A percentile compares a stretch with the other conserved stretches of the same genome.
phyloP scores from a whole-genome alignment of 2,888 invertebrate genomes.

The Trachelus iudaicus region DNA sequence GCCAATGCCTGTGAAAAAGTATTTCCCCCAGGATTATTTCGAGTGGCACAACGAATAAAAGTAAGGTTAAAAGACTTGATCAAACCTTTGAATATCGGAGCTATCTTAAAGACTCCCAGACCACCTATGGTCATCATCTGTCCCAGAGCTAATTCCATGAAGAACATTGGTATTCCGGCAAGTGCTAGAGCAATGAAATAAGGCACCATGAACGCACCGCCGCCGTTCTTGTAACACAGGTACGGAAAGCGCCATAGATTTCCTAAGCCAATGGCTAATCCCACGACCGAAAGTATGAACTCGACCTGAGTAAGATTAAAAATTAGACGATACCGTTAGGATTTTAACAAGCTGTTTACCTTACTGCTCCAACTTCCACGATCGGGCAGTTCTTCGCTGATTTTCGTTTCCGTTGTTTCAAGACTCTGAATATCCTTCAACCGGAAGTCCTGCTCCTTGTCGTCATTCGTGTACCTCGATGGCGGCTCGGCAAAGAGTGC shows the following conservation, averaged over 20 bases:
- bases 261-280: slow-evolving; percentile 73
- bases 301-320: slow-evolving; percentile 60
- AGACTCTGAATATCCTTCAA: slow-evolving; percentile 49
- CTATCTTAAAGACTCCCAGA: slow-evolving; percentile 70
- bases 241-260: slow-evolving; percentile 77
- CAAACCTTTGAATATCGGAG: slow-evolving; percentile 70
- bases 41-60: not conserved
- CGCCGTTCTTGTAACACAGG: slow-evolving; percentile 68
- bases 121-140: slow-evolving; percentile 71
- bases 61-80: slow-evolving; percentile 9
- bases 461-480: slow-evolving; percentile 23
- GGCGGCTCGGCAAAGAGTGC: slow-evolving; percentile 50
- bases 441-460: slow-evolving; percentile 46
- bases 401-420: slow-evolving; percentile 30
- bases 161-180: slow-evolving; percentile 72
- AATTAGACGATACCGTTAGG: not conserved
- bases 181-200: slow-evolving; percentile 71
- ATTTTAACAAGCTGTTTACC: slow-evolving; percentile 28
- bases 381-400: slow-evolving; percentile 41
- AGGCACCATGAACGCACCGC: slow-evolving; percentile 71
- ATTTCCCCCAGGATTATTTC: not conserved
- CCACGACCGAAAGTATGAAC: slow-evolving; percentile 71
- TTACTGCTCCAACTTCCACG: slow-evolving; percentile 61
- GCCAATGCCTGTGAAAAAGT: slow-evolving; percentile 78
- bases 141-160: slow-evolving; percentile 72